These are phyloP conservation scores for Pyrrhia umbra DNA, from an alignment of 2,888 invertebrate genomes.

Conservation along the genomic window DNA sequence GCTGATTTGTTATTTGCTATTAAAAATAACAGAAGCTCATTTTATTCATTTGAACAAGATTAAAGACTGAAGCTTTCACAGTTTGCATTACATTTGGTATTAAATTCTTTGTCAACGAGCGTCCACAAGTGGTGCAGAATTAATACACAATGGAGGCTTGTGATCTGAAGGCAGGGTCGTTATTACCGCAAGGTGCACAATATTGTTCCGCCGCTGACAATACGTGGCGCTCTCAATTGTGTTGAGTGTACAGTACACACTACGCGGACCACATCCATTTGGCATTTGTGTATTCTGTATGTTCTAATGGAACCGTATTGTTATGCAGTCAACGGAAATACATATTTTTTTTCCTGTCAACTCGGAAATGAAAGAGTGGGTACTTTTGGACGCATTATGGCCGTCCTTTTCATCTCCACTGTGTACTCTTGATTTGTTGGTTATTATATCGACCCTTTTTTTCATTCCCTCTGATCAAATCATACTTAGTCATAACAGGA, in stretches of 20 bases:
- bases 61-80: conserved; percentile 2
- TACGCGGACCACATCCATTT: conserved; percentile 50
- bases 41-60: conserved; percentile 32
- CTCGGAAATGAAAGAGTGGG: conserved; percentile 43
- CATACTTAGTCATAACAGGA: background rate
- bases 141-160: conserved; percentile 48
- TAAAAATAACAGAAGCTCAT: conserved; percentile 18
- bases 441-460: background rate
- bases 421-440: conserved; percentile 23
- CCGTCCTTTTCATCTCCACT: conserved; percentile 12
- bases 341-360: conserved; percentile 26
- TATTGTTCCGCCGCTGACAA: conserved; percentile 39
- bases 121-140: conserved; percentile 27
- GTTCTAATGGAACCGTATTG: conserved; percentile 55
- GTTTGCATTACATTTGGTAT: conserved; percentile 19
- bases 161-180: conserved; percentile 30
- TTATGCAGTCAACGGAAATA: conserved; percentile 49
- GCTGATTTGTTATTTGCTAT: conserved; percentile 11
- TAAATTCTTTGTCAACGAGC: conserved; percentile 16
- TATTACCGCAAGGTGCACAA: conserved; percentile 56
- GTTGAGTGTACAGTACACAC: conserved; percentile 28
- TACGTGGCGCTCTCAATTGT: conserved; percentile 28
- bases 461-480: conserved; percentile 2
- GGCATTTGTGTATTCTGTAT: conserved; percentile 30
- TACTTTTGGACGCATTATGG: conserved; percentile 23